These are phyloP conservation scores for Campoletis raptor DNA, from an alignment of 2,888 invertebrate species.

Conservation along the genomic window DNA sequence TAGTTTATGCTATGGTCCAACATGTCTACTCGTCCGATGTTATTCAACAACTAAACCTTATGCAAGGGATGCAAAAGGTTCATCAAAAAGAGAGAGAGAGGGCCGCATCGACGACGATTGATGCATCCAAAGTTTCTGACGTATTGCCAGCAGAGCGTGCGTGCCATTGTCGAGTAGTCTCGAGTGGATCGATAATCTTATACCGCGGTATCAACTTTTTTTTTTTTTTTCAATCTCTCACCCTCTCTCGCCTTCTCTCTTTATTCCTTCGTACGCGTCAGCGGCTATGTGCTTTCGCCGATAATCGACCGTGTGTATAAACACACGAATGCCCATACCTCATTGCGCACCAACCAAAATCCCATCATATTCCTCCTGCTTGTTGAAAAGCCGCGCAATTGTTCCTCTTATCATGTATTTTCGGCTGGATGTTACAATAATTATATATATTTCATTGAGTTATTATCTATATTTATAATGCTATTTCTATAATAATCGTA, in stretches of 20 bases:
- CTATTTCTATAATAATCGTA: too few relatives aligned
- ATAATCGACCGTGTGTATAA: constrained; percentile 37
- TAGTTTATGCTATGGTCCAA: constrained; percentile 74
- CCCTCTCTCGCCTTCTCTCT: constrained; percentile 17
- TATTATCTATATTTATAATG: too few relatives aligned
- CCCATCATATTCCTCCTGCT: too few relatives aligned
- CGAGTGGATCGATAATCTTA: constrained; percentile 68
- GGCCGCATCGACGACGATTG: constrained; percentile 70
- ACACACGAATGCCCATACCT: constrained; percentile 45
- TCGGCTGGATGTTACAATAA: too few relatives aligned
- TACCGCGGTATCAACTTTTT: constrained; percentile 2
- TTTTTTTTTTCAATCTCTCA: neutral
- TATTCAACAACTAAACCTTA: constrained; percentile 27
- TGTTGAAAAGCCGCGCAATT: too few relatives aligned
- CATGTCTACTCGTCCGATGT: constrained; percentile 65
- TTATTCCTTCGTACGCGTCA: constrained; percentile 13
- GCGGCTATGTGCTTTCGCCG: neutral
- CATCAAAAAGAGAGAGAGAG: constrained; percentile 2
- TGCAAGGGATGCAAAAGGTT: neutral
- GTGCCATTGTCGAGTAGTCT: constrained; percentile 63
- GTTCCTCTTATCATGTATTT: too few relatives aligned
- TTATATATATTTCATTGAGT: too few relatives aligned
- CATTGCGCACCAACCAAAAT: neutral
- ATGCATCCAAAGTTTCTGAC: constrained; percentile 72
- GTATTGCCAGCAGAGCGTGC: constrained; percentile 35